Base-by-base conservation (phyloP, 2,888 invertebrate species). In the Ochropleura plecta region DNA sequence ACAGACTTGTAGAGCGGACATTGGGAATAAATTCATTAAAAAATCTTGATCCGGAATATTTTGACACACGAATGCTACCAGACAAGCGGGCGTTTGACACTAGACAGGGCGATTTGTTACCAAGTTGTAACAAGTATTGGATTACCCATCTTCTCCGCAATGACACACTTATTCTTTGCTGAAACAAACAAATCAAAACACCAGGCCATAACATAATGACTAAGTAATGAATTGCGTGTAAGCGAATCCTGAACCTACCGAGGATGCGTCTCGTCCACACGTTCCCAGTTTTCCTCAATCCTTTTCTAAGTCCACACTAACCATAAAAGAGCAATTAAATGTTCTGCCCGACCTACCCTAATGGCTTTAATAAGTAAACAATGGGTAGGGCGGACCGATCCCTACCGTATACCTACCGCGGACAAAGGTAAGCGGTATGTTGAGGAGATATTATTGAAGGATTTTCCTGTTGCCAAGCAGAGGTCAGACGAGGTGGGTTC, bases 351-450 rank as follows among this genome's bases (percentile, higher is more conserved):
- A 85, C 80, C 86, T 81, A 77, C 84, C 87, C 78, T 83, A 87
- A 84, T 78, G 76, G 81, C 66, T 84, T 87, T 72, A 87, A 88
- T 90, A 87, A 88, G 85, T 87, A 90, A 88, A 90, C 90, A 90
- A 87, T 83, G 73, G 74, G 73, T 60, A 80, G 87, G 84, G 87
- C 78, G 85, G 80, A 57, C 64, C 79, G 57, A 51, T 66, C 18
- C 20, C 14, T n/a, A 10, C 42, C 53, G 20, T 7, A 30, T 5
- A 78, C 46, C n/a, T 18, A 44, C 16, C 51, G 49, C 51, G 30
- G 57, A 53, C 78, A 66, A 12, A 48, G 51, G 60, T 55, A 18
- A 66, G 44, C 46, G 53, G 48, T 60, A 42, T 51, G 30, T 53
- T 16, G 12, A 66, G n/a, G 63, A 14, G 55, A 10, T 49, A 14